Base-by-base conservation (phyloP, 2,797 vertebrate genomes). In the Aphelocoma californica region DNA sequence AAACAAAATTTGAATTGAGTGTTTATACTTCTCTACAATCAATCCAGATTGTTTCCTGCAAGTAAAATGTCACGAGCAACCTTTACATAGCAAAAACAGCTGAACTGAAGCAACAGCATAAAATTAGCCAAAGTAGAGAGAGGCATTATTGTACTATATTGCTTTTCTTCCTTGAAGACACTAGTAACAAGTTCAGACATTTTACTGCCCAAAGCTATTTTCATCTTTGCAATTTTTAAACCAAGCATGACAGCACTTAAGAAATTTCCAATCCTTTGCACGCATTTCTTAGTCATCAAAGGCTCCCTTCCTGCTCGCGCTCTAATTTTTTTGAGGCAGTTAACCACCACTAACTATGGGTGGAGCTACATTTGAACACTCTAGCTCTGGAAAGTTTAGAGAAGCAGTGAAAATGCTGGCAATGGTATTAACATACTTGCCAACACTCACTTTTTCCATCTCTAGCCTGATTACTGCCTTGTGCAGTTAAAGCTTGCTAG, bases 241-340 rank as follows among this genome's bases (percentile, higher is more conserved):
- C 48, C 8, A 45, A 78, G 58, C 26, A 62, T 32, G n/a, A 75
- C 74, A 79, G 56, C 56, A 73, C 44, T 79, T 87, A 57, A 31
- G 47, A 81, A 64, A 57, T 60, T 69, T 91, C 50, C 36, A 94
- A 50, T 20, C 75, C 53, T 64, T 9, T 36, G 56, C 74, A 87
- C 2, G 9, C 53, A 77, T 34, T 81, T 92, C 70, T 96, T 77
- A 94, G 81, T 91, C 82, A 94, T 75, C 72, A 92, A 51, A 91
- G 53, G 18, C 89, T 92, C 53, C 24, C 36, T 77, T 85, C 74
- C 83, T 66, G 74, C 60, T 81, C 31, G 3, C 17, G 26, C 26
- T 72, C 45, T 48, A 7, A 21, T 69, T 85, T 87, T 89, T 81
- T 66, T 32, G 13, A 78, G 51, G 57, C 72, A 72, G 58, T 28